Evolutionary conservation across 2,797 vertebrate genomes (phyloP), one percentile per base, ranked within the genome.

Genomic region (Mus spretus): DNA sequence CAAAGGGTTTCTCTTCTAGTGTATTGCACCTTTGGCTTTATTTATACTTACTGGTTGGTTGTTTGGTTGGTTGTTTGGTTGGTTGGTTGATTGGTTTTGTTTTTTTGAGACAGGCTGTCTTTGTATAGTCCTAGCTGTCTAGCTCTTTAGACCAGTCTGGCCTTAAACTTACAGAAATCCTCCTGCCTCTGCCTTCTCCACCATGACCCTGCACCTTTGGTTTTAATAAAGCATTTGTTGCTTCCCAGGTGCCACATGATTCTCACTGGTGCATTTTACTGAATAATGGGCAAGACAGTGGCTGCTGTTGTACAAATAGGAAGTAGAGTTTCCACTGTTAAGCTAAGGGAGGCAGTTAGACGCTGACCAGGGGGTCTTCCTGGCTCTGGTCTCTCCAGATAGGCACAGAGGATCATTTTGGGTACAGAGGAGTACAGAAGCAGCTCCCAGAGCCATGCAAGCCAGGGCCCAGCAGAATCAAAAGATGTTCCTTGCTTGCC

Each of bases 311-410:
- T 47, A 55, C 6, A 93, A 50, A 26, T 2, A 65, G 72, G 63
- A 92, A 90, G 50, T 65, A 63, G 78, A 63, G 26, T n/a, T 90
- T 94, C 34, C 17, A 65, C 15, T 87, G 15, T 91, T 34, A 89
- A 80, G 20, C 70, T 84, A 40, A 50, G n/a, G 47, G 53, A 82
- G 34, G 81, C 34, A 57, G 47, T 17, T 77, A 63, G 91, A 75
- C 44, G 14, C 74, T 44, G 50, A 40, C 4, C 2, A 22, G 53
- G 22, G 61, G 17, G 57, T 12, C 74, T 92, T 81, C 67, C 67
- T 67, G 75, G 75, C 55, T 81, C 15, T 10, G 61, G n/a, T 57
- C 20, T 89, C 11, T 87, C 37, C 6, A 65, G 63, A 85, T 11
- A 70, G 83, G 31, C 37, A 70, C 34, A n/a, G 44, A 5, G 17